Percentiles rank a stretch among this genome's conserved stretches.
Evolutionary conservation across 1,140 invertebrate genomes (phyloP).

Genomic region (Heliconius congener): DNA sequence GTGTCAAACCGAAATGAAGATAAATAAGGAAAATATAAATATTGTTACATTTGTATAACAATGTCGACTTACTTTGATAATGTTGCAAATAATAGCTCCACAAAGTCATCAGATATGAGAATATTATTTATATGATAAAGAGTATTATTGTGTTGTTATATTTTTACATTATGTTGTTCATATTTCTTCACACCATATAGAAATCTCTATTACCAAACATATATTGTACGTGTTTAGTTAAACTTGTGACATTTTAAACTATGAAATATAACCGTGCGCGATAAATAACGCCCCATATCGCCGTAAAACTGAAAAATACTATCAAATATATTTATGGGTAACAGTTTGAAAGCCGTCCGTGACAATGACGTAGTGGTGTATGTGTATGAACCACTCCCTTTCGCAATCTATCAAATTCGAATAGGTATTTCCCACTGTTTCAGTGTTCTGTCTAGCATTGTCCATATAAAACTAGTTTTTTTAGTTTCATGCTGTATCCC

Average conservation of each 20-base stretch:
- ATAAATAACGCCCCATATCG: slow-evolving; percentile 16
- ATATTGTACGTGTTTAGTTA: not conserved
- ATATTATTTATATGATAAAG: not conserved
- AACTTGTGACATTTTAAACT: not conserved
- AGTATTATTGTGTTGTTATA: not conserved
- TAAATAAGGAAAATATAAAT: not conserved
- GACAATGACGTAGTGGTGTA: slow-evolving; percentile 13
- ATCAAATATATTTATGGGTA: slow-evolving; percentile 27
- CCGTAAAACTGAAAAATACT: slow-evolving; percentile 26
- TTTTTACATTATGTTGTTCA: not conserved
- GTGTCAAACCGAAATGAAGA: too few species aligned
- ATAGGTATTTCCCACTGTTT: not conserved
- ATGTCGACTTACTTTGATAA: not conserved
- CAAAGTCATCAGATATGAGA: not conserved
- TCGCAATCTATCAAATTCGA: slow-evolving; percentile 19
- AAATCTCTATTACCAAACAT: not conserved
- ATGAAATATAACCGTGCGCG: not conserved
- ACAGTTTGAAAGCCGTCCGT: slow-evolving; percentile 4
- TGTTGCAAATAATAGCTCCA: not conserved
- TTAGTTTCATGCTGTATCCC: not conserved
- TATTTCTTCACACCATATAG: too few species aligned
- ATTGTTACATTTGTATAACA: not conserved
- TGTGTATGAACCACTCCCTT: not conserved
- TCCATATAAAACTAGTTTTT: not conserved
- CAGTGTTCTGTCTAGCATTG: not conserved